Evolutionary conservation across 2,888 invertebrate genomes (phyloP).

Genomic region (Galeruca laticollis): DNA sequence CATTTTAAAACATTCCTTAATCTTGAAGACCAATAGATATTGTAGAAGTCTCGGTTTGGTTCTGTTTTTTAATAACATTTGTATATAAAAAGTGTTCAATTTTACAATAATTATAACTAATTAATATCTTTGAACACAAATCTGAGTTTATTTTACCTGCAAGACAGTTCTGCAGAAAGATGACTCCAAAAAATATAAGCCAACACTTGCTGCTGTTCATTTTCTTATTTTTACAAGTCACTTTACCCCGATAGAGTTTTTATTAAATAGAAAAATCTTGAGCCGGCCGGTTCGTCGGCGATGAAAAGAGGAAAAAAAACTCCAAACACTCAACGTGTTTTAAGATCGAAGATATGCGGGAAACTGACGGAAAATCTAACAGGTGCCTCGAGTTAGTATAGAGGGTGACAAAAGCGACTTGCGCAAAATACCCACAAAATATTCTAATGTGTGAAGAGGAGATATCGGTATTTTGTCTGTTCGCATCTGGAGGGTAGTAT

Average conservation of each 20-base stretch:
- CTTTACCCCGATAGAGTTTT: conserved; percentile 8
- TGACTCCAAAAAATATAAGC: conserved; percentile 33
- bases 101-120: too few species aligned
- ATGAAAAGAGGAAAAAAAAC: conserved; percentile 24
- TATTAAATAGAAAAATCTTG: background rate
- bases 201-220: conserved; percentile 31
- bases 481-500: conserved; percentile 17
- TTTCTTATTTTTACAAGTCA: conserved; percentile 12
- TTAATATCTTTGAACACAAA: background rate
- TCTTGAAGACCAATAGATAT: too few species aligned
- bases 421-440: conserved; percentile 40
- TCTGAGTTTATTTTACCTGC: conserved; percentile 31
- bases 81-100: too few species aligned
- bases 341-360: conserved; percentile 43
- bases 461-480: conserved; percentile 17
- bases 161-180: conserved; percentile 35
- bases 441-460: conserved; percentile 21
- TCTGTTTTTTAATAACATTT: too few species aligned
- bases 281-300: conserved; percentile 11
- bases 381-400: conserved; percentile 47
- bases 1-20: too few species aligned
- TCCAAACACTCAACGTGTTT: conserved; percentile 30
- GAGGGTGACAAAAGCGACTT: conserved; percentile 31
- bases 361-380: conserved; percentile 53
- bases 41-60: too few species aligned